Conservation (phyloP, 2,113 vertebrate genomes). For the Ceyx melanurus region DNA sequence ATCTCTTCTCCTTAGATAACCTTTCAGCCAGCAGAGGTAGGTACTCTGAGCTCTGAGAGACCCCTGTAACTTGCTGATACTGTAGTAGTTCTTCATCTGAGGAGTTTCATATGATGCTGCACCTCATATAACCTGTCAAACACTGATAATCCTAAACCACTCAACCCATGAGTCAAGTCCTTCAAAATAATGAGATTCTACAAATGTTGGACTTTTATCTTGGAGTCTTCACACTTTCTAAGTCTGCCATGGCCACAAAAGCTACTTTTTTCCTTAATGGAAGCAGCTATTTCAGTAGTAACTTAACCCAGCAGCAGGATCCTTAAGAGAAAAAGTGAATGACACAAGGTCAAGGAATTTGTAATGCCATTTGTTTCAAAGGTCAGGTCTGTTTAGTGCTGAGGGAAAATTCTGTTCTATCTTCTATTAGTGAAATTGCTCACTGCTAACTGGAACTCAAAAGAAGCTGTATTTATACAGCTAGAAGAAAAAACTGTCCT, state of each 20-base stretch:
- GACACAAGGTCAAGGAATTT: constrained; percentile 21
- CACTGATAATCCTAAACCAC: background rate
- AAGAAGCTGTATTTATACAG: background rate
- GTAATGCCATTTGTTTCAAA: constrained; percentile 34
- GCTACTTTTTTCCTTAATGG: background rate
- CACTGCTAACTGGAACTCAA: background rate
- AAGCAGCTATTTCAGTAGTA: background rate
- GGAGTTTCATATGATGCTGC: background rate
- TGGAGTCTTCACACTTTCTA: background rate
- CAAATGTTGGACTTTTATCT: background rate
- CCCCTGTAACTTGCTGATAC: background rate
- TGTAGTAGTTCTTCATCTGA: background rate
- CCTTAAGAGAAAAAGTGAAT: background rate
- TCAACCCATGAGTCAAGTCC: background rate
- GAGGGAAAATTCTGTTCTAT: constrained; percentile 8
- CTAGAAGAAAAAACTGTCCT: background rate
- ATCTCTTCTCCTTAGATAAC: background rate
- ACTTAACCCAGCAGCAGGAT: background rate
- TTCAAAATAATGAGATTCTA: background rate
- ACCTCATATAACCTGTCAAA: background rate
- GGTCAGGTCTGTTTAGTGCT: constrained; percentile 8
- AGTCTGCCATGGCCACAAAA: background rate
- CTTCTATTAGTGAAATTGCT: constrained; percentile 24
- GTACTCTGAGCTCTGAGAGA: background rate
- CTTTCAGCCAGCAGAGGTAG: background rate